Percentiles rank a stretch among this genome's conserved stretches.
Evolutionary conservation across 2,797 vertebrate species (phyloP).

Genomic region (Cyclura pinguis): DNA sequence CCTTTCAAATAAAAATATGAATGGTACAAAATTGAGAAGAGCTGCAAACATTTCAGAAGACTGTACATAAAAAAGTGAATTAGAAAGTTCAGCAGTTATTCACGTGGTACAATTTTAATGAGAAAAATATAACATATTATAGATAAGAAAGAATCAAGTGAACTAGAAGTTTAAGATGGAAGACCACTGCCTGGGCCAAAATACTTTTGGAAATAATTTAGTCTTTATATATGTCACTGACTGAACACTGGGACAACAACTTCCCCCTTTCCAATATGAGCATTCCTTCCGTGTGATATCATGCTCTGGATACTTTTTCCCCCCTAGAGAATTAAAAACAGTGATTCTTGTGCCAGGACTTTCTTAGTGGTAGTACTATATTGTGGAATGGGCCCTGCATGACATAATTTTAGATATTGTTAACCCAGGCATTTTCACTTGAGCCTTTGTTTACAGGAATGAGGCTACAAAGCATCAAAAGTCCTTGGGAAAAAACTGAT

Average conservation of each 20-base stretch:
- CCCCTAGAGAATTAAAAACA: neutral
- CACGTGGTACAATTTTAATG: neutral
- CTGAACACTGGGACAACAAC: neutral
- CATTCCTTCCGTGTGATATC: neutral
- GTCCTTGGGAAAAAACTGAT: neutral
- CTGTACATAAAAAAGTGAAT: neutral
- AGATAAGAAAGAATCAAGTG: neutral
- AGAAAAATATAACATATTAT: neutral
- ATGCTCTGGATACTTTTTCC: neutral
- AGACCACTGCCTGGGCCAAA: neutral
- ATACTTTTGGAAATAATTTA: neutral
- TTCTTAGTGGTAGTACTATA: neutral
- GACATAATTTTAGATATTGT: neutral
- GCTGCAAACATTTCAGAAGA: neutral
- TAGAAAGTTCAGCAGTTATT: neutral
- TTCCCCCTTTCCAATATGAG: neutral
- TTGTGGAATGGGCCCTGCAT: neutral
- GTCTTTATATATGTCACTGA: neutral
- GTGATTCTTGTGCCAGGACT: neutral
- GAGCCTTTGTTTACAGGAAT: neutral
- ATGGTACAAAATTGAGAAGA: neutral
- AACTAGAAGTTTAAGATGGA: neutral
- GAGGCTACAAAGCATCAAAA: neutral
- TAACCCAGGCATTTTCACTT: neutral
- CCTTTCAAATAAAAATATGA: conserved; percentile 2